Percentiles rank a stretch among this genome's conserved stretches.
Conservation (phyloP, 2,113 vertebrate species). For the Nettapus auritus region DNA sequence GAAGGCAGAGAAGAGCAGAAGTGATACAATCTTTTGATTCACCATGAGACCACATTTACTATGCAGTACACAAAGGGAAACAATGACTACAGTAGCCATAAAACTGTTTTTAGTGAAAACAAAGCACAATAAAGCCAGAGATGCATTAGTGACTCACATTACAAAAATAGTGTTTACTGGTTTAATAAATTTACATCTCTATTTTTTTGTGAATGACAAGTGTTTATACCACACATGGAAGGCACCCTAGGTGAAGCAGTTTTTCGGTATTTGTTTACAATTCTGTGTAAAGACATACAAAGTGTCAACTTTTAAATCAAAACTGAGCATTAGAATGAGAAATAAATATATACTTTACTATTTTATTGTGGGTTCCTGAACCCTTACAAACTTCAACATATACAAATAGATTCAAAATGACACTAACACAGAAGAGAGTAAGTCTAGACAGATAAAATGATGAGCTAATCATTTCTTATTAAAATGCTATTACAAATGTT, state of each 20-base stretch:
- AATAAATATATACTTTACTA: conserved; percentile 81
- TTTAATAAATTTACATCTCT: conserved; percentile 70
- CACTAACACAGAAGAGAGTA: conserved; percentile 57
- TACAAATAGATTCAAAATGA: conserved; percentile 76
- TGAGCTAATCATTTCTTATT: conserved; percentile 51
- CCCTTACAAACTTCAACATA: conserved; percentile 78
- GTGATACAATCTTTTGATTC: not conserved
- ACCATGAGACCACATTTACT: not conserved
- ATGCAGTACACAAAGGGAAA: not conserved
- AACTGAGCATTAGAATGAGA: conserved; percentile 48
- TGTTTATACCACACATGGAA: conserved; percentile 74
- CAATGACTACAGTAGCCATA: not conserved
- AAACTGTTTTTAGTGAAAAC: conserved; percentile 22
- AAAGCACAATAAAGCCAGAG: conserved; percentile 43
- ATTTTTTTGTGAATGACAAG: conserved; percentile 58
- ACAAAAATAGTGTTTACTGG: conserved; percentile 79
- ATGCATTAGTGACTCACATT: conserved; percentile 46
- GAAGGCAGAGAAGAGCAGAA: not conserved
- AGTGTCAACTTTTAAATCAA: conserved; percentile 56
- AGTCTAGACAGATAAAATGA: conserved; percentile 48
- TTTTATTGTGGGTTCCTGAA: conserved; percentile 74
- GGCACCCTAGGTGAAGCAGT: conserved; percentile 82
- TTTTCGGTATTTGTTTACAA: conserved; percentile 64
- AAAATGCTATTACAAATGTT: not conserved
- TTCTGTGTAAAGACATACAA: conserved; percentile 61